Evolutionary conservation across 2,797 vertebrate species (phyloP), one percentile per base, ranked within the genome.

Genomic region (Lateolabrax maculatus): DNA sequence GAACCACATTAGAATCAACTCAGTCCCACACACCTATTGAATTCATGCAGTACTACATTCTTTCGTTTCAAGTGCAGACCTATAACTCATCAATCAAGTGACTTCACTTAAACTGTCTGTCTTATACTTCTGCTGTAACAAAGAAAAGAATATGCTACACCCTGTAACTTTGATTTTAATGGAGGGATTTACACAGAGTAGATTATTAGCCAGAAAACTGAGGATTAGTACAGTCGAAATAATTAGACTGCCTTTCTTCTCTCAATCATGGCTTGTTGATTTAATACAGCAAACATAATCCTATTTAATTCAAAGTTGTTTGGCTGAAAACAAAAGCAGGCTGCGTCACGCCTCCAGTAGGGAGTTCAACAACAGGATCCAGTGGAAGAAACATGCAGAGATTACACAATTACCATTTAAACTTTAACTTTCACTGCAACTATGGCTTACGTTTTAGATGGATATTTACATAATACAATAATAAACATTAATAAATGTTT

Each of bases 171-270:
- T 8, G 29, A 21, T n/a, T 52, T 63, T 37, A 67, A n/a, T 29
- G 44, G 31, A 64, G 9, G 51, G 46, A 74, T 77, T 73, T 70
- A 53, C 53, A 52, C n/a, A 0, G 16, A 75, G 53, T 0, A 61
- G 53, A 75, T 78, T 60, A 81, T 81, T 51, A 62, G 67, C 19
- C 37, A 65, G 41, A 53, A 72, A 79, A 75, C 6, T 8, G 25
- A 51, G 74, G 71, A 85, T 88, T 78, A 85, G 65, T 23, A n/a
- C 37, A 65, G 78, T 46, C 16, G 53, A 70, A 77, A 75, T 82
- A 75, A 84, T 75, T 67, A 72, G 39, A 27, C 44, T 64, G 56
- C 51, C 29, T 68, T 77, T 77, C 72, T 77, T 53, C 36, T 69
- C 70, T 68, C 10, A 6, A 37, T 77, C 55, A 4, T 1, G 37